Conservation (phyloP, 2,888 invertebrate species). For the Agelastica alni region DNA sequence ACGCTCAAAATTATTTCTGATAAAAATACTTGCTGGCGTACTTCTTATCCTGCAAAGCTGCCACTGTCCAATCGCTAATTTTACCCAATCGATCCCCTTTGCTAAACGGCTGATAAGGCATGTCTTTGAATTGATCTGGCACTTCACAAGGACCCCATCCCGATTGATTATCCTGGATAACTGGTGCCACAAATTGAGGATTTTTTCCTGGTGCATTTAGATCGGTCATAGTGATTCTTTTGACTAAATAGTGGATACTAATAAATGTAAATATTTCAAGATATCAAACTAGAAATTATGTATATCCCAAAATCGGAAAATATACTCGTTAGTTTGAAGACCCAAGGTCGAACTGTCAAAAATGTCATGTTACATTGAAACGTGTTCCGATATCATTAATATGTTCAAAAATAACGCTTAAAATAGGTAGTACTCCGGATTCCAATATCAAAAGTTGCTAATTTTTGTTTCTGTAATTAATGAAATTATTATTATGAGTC, state of each 20-base stretch:
- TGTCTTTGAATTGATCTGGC: constrained; percentile 91
- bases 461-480: too few species aligned
- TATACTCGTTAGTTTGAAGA: background rate
- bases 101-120: constrained; percentile 99
- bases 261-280: background rate
- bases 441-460: too few species aligned
- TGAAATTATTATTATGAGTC: too few species aligned
- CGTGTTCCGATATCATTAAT: too few species aligned
- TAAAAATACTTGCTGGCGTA: constrained; percentile 88
- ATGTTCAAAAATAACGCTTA: too few species aligned
- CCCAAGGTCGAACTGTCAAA: background rate
- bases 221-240: constrained; percentile 49
- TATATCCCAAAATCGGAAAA: background rate
- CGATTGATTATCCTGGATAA: constrained; percentile 81
- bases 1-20: constrained; percentile 1
- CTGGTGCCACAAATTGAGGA: constrained; percentile 71
- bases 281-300: background rate
- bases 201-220: constrained; percentile 59
- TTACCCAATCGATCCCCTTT: constrained; percentile 98
- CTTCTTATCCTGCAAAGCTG: constrained; percentile 89
- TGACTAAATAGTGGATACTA: background rate
- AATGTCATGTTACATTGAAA: background rate
- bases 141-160: constrained; percentile 98
- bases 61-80: constrained; percentile 98
- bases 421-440: too few species aligned